Evolutionary conservation across 2,797 vertebrate genomes (phyloP).

Genomic region (Danio aesculapii): DNA sequence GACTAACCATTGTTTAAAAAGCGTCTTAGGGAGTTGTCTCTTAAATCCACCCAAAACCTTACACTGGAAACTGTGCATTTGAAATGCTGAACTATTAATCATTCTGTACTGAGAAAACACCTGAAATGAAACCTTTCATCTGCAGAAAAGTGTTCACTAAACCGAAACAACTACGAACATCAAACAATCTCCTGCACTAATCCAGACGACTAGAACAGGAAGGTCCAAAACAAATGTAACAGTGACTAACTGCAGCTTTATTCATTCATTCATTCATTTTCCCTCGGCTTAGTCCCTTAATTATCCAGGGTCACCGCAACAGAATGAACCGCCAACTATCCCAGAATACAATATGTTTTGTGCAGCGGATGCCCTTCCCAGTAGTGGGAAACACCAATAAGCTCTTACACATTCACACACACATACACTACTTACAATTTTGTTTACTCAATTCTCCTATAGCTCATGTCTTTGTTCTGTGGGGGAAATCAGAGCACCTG

Average conservation of each 20-base stretch:
- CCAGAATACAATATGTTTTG: no score
- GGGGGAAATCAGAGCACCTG: no score
- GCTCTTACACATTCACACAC: no score
- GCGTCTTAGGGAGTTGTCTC: conserved; percentile 33
- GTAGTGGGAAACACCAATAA: no score
- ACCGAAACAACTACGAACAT: conserved; percentile 8
- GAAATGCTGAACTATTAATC: background rate
- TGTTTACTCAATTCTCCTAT: no score
- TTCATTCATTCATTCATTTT: no score
- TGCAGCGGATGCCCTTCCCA: no score
- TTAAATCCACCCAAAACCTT: conserved; percentile 39
- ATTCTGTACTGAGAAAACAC: conserved; percentile 10
- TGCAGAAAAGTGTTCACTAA: background rate
- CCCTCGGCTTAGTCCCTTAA: no score
- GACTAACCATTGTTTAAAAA: conserved; percentile 20
- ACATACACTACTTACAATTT: no score
- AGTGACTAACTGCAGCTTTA: background rate
- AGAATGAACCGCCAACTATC: no score
- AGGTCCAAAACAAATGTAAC: background rate
- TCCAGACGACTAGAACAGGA: background rate
- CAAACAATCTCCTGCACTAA: background rate
- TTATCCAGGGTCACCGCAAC: no score
- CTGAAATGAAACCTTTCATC: background rate
- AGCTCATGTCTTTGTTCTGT: no score
- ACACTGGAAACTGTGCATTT: background rate